Conservation (phyloP, 1,140 invertebrate species). For the Caenorhabditis brenneri region DNA sequence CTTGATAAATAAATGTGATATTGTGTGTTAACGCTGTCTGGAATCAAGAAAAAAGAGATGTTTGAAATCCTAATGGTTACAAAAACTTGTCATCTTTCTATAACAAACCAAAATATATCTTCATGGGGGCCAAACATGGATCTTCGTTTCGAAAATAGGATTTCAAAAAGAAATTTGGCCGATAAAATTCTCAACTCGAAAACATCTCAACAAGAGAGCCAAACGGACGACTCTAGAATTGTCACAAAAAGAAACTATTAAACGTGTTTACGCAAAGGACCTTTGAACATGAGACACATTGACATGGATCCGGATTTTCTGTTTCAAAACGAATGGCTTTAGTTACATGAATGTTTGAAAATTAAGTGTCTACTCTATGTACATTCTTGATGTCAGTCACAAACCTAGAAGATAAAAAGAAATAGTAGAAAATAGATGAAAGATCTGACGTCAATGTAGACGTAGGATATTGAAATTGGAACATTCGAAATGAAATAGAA, state of each 20-base stretch:
- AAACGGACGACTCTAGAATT: neutral
- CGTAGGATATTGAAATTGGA: neutral
- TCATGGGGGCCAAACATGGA: too few species aligned
- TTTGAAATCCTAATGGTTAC: too few species aligned
- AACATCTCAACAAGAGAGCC: neutral
- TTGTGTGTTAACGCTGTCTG: too few species aligned
- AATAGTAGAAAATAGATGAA: neutral
- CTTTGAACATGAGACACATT: slow-evolving; percentile 1
- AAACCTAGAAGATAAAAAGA: neutral
- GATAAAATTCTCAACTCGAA: neutral
- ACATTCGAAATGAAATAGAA: slow-evolving; percentile 7
- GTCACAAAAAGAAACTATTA: slow-evolving; percentile 8
- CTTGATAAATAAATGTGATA: too few species aligned
- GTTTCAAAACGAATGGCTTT: neutral
- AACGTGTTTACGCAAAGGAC: neutral
- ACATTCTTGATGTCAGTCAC: neutral
- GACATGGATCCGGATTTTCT: neutral
- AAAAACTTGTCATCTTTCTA: too few species aligned
- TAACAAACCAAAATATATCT: too few species aligned
- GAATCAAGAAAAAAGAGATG: too few species aligned
- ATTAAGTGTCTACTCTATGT: neutral
- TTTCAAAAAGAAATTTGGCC: neutral
- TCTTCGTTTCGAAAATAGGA: neutral
- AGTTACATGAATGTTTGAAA: neutral
- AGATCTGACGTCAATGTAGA: neutral